Conservation (phyloP, 2,113 vertebrate species). For the Shinisaurus crocodilurus region DNA sequence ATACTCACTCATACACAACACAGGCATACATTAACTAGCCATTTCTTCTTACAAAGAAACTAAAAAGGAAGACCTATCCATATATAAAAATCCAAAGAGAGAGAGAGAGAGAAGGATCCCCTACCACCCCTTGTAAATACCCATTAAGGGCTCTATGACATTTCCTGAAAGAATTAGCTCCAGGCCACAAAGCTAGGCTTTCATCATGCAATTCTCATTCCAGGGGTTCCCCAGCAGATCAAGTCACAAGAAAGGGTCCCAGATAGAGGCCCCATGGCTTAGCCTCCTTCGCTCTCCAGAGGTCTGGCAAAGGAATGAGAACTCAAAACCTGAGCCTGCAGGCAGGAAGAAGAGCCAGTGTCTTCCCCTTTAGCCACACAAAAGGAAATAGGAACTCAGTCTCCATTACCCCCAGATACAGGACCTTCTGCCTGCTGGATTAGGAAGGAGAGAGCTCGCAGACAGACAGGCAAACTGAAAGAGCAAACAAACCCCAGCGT, state of each 20-base stretch:
- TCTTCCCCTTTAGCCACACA: not conserved
- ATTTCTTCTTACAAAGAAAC: not conserved
- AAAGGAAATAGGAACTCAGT: conserved; percentile 4
- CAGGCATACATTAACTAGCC: not conserved
- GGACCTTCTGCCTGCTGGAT: not conserved
- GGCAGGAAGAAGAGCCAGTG: not conserved
- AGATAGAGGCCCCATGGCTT: conserved; percentile 5
- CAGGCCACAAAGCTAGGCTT: not conserved
- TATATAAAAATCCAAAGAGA: not conserved
- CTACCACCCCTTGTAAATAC: not conserved
- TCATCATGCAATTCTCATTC: not conserved
- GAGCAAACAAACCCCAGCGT: not conserved
- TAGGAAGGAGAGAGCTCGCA: not conserved
- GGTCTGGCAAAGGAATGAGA: not conserved
- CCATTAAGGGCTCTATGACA: not conserved
- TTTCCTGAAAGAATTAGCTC: not conserved
- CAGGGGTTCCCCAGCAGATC: not conserved
- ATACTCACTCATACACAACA: not conserved
- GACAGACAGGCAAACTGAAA: not conserved
- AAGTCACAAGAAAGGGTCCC: not conserved
- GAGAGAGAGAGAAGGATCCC: not conserved
- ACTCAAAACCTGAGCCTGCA: not conserved
- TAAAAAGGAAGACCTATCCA: not conserved
- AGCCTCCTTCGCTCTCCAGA: not conserved
- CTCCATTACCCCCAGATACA: not conserved